Evolutionary conservation across 2,888 invertebrate species (phyloP).

Genomic region (Teleiodes luculella): DNA sequence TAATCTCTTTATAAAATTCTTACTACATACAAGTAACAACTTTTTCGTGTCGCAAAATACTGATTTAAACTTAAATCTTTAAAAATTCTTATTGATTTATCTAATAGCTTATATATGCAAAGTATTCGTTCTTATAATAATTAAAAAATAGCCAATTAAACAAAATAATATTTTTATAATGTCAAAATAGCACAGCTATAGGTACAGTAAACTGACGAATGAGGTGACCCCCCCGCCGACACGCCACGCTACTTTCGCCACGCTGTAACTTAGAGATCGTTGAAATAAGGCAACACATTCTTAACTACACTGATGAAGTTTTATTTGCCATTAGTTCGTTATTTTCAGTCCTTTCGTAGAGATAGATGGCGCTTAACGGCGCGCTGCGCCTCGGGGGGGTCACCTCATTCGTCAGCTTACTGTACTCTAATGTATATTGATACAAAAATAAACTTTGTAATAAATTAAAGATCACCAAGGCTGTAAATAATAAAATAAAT

Average conservation of each 20-base stretch:
- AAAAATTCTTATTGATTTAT: background rate
- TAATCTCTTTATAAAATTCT: background rate
- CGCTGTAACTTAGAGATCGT: no score
- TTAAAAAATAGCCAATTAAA: background rate
- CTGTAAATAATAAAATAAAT: constrained; percentile 13
- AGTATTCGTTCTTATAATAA: background rate
- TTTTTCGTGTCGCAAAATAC: constrained; percentile 14
- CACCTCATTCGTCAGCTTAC: no score
- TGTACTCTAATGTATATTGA: background rate
- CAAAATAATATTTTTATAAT: background rate
- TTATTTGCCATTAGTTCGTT: no score
- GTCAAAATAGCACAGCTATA: background rate
- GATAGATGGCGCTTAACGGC: no score
- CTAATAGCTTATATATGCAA: background rate
- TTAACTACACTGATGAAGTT: no score
- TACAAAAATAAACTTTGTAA: constrained; percentile 9
- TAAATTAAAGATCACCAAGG: constrained; percentile 22
- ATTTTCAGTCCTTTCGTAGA: no score
- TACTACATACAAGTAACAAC: no score
- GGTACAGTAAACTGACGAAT: no score
- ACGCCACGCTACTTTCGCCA: no score
- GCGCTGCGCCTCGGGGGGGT: no score
- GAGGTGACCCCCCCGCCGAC: no score
- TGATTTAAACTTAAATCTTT: background rate
- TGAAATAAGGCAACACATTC: no score